phyloP scores from a whole-genome alignment of 2,797 vertebrate species.

The Knipowitschia caucasica region DNA sequence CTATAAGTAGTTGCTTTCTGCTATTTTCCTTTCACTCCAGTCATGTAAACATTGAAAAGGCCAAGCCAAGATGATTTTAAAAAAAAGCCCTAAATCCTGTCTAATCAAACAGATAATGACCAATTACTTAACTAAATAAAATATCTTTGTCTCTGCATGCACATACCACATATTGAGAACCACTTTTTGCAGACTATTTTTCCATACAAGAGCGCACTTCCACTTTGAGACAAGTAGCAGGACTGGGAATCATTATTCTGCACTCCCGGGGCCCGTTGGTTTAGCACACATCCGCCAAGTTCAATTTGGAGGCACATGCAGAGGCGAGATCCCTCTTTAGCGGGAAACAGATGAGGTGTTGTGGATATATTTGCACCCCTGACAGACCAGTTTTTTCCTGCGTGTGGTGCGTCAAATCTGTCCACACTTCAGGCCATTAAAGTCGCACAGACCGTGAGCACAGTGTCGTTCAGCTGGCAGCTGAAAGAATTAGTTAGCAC shows the following conservation, averaged over 20 bases:
- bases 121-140: too few species aligned
- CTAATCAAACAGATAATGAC: background rate
- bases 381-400: slow-evolving; percentile 29
- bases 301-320: slow-evolving; percentile 47
- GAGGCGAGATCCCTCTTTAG: slow-evolving; percentile 47
- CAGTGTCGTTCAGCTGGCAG: slow-evolving; percentile 32
- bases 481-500: slow-evolving; percentile 34
- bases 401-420: slow-evolving; percentile 36
- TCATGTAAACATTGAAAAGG: too few species aligned
- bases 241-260: slow-evolving; percentile 57
- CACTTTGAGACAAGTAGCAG: slow-evolving; percentile 30
- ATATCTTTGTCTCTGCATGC: too few species aligned
- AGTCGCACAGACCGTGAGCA: slow-evolving; percentile 25
- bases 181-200: slow-evolving; percentile 44
- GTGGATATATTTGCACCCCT: slow-evolving; percentile 29
- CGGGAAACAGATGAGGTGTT: slow-evolving; percentile 58
- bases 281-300: slow-evolving; percentile 60
- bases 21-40: too few species aligned
- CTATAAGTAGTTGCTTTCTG: too few species aligned
- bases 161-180: background rate
- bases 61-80: background rate
- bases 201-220: slow-evolving; percentile 44
- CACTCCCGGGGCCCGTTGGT: slow-evolving; percentile 41
- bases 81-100: background rate
- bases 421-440: slow-evolving; percentile 50